Evolutionary conservation across 2,888 invertebrate species (phyloP).

Genomic region (Eupithecia abbreviata): DNA sequence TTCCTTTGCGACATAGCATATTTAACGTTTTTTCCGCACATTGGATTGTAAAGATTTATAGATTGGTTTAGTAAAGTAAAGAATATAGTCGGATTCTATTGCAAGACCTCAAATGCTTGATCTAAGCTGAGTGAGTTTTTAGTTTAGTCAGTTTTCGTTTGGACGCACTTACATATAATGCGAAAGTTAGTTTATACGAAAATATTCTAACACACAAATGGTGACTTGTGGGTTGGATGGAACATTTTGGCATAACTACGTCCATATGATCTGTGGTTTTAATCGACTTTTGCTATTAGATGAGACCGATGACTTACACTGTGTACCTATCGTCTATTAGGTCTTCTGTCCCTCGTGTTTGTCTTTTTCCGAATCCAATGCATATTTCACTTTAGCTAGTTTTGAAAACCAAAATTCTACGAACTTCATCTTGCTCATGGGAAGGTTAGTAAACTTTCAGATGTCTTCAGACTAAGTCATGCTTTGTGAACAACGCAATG

Average conservation of each 20-base stretch:
- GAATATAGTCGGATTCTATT: neutral
- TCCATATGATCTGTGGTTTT: neutral
- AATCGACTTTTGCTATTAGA: neutral
- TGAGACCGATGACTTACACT: no score
- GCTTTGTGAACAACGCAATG: neutral
- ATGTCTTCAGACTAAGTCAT: neutral
- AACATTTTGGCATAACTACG: no score
- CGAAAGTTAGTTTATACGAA: no score
- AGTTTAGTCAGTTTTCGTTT: no score
- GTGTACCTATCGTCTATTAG: no score
- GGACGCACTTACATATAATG: no score
- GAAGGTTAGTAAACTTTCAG: neutral
- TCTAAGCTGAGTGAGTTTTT: neutral
- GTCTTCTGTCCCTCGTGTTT: neutral
- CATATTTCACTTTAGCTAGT: neutral
- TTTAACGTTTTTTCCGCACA: neutral
- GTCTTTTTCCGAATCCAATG: neutral
- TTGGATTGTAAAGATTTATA: neutral
- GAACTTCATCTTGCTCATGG: neutral
- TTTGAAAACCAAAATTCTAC: neutral
- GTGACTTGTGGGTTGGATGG: no score
- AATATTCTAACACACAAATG: no score
- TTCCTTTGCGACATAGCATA: constrained; percentile 18
- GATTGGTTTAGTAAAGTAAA: neutral
- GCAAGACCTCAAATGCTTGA: neutral